Conservation (phyloP, 2,113 vertebrate genomes). For the Thermophis baileyi region DNA sequence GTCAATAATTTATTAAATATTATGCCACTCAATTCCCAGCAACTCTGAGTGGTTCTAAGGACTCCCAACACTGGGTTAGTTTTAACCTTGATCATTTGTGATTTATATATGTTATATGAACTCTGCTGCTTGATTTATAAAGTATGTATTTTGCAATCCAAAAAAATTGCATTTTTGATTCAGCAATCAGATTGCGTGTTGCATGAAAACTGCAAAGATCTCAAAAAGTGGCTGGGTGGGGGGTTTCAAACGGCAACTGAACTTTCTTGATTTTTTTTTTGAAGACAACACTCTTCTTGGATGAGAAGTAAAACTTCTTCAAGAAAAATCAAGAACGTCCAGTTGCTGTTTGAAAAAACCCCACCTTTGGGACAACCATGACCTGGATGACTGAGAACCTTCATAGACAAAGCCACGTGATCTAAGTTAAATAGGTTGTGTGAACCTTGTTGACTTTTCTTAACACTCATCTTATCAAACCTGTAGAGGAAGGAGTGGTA, state of each 20-base stretch:
- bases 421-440: neutral
- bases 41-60: too few species aligned
- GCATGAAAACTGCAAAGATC: neutral
- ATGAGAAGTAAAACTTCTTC: neutral
- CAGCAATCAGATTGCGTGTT: neutral
- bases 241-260: neutral
- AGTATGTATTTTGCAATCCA: neutral
- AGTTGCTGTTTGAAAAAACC: neutral
- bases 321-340: neutral
- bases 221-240: neutral
- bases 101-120: neutral
- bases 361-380: neutral
- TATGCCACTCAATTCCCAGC: neutral
- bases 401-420: neutral
- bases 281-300: neutral
- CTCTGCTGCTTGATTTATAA: neutral
- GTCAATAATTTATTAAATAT: neutral
- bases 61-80: too few species aligned
- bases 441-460: neutral
- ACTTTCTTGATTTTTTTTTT: neutral
- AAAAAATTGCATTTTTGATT: neutral
- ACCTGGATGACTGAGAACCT: neutral
- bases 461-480: neutral
- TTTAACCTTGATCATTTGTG: neutral
- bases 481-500: neutral